A percentile compares a stretch with the other conserved stretches of the same genome.
These are phyloP conservation scores for Watsonalla cultraria DNA, from an alignment of 2,888 invertebrate genomes.

Conservation along the genomic window DNA sequence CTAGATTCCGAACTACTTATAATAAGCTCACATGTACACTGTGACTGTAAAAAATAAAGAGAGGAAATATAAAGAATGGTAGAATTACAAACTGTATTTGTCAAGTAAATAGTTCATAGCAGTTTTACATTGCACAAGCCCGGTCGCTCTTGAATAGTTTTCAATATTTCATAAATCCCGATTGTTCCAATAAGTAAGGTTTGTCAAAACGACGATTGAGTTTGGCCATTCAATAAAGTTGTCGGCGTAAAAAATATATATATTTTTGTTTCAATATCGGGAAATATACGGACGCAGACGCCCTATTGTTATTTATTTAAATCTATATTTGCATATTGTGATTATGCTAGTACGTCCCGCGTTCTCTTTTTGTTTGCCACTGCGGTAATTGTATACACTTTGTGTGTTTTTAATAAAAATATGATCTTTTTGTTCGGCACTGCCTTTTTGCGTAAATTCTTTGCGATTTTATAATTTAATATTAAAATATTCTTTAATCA, in stretches of 20 bases:
- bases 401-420: neutral
- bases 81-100: neutral
- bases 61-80: no score
- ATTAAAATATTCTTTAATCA: no score
- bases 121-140: constrained; percentile 19
- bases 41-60: no score
- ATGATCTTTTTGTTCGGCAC: no score
- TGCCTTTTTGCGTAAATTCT: no score
- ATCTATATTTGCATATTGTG: constrained; percentile 32
- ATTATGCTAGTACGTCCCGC: constrained; percentile 19
- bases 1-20: no score
- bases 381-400: constrained; percentile 3
- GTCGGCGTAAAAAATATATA: constrained; percentile 13
- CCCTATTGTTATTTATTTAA: constrained; percentile 32
- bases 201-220: constrained; percentile 47
- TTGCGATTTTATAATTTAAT: no score
- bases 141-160: constrained; percentile 20
- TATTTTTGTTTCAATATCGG: constrained; percentile 22
- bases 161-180: constrained; percentile 49
- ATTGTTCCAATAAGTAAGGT: constrained; percentile 48
- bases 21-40: no score
- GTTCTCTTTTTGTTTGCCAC: constrained; percentile 5
- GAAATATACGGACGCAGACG: constrained; percentile 21
- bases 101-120: neutral
- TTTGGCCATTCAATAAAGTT: constrained; percentile 28